Evolutionary conservation across 1,140 invertebrate genomes (phyloP).

Genomic region (Manduca sexta): DNA sequence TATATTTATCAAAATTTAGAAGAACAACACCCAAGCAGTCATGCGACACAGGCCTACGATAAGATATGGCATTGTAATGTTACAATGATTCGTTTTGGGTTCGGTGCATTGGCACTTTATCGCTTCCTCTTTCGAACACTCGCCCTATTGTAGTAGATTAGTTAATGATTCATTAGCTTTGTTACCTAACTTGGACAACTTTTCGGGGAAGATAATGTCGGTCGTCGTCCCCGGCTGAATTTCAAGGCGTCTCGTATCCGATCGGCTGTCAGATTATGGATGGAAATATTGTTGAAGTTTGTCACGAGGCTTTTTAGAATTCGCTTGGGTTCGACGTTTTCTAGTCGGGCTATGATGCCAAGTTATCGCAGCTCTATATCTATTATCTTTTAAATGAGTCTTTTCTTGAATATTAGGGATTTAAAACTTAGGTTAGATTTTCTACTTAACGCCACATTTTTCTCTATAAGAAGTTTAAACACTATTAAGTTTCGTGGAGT

Average conservation of each 20-base stretch:
- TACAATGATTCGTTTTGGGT: conserved; percentile 42
- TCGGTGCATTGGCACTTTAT: conserved; percentile 36
- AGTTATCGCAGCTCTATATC: too few relatives aligned
- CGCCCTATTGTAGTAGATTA: conserved; percentile 39
- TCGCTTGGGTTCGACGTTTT: too few relatives aligned
- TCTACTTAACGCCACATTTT: too few relatives aligned
- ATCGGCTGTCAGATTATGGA: background rate
- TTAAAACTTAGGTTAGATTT: too few relatives aligned
- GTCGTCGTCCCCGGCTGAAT: conserved; percentile 8
- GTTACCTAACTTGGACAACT: conserved; percentile 23
- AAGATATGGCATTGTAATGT: conserved; percentile 37
- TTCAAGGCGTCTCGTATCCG: background rate
- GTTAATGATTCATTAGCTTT: conserved; percentile 46
- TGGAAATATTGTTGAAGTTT: background rate
- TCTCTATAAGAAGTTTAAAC: too few relatives aligned
- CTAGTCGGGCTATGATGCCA: too few relatives aligned
- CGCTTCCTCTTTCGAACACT: conserved; percentile 40
- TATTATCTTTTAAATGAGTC: too few relatives aligned
- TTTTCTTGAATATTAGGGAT: too few relatives aligned
- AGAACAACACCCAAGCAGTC: too few relatives aligned
- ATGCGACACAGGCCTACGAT: conserved; percentile 15
- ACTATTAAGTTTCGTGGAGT: too few relatives aligned
- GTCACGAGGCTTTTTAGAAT: too few relatives aligned
- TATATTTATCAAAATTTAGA: too few relatives aligned
- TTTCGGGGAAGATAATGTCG: conserved; percentile 22